These are phyloP conservation scores for Plebejus argus DNA, from an alignment of 2,888 invertebrate species.

Conservation along the genomic window DNA sequence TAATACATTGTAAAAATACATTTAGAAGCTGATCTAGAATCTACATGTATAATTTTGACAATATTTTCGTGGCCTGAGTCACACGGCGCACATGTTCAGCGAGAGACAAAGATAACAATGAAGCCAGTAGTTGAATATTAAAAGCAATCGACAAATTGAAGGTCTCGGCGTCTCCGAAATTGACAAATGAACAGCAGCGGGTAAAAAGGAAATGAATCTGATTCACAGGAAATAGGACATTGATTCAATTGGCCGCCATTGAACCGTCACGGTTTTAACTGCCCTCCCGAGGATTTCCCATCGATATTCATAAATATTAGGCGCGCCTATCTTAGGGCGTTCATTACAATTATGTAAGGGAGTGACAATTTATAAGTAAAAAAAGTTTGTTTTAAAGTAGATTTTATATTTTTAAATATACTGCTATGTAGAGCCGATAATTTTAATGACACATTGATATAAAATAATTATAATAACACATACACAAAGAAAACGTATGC, in stretches of 20 bases:
- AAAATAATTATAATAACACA: no score
- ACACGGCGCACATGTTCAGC: not conserved
- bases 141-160: slow-evolving; percentile 68
- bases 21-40: not conserved
- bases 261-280: slow-evolving; percentile 61
- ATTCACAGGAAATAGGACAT: slow-evolving; percentile 78
- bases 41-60: not conserved
- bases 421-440: not conserved
- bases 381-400: not conserved
- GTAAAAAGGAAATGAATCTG: slow-evolving; percentile 78
- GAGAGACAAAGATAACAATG: slow-evolving; percentile 18
- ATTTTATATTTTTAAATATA: not conserved
- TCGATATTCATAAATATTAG: not conserved
- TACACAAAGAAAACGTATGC: not conserved
- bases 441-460: not conserved
- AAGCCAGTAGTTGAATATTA: slow-evolving; percentile 47
- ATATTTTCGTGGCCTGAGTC: not conserved
- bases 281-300: slow-evolving; percentile 37
- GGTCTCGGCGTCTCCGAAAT: slow-evolving; percentile 57
- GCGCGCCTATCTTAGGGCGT: not conserved
- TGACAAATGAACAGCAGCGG: slow-evolving; percentile 70
- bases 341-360: not conserved
- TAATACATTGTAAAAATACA: not conserved
- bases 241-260: slow-evolving; percentile 70
- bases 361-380: not conserved